Evolutionary conservation across 2,888 invertebrate species (phyloP), one percentile per base, ranked within the genome.

Genomic region (Cheilosia vulpina): DNA sequence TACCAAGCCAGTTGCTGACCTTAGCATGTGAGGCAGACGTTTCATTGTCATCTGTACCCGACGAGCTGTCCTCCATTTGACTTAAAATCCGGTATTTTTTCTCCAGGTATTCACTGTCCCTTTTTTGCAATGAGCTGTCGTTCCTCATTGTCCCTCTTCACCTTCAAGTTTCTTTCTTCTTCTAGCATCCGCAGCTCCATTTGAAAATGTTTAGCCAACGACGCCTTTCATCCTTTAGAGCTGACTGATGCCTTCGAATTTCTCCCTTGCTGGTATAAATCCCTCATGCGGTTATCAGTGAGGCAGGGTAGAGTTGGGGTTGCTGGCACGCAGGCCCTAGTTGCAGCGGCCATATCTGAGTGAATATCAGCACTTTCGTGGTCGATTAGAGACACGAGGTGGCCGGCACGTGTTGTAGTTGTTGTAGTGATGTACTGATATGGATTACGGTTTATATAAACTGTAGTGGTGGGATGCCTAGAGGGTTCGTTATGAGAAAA

Each of bases 21-120:
- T 19, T 47, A 2, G 7, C 9, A 19, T 47, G 6, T 7, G 47
- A 17, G 2, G n/a, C 6, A 19, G 19, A 47, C 5, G 17, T 17
- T 5, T 71, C 45, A 43, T 43, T 19, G 0, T 60, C 27, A 7
- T 55, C 55, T 2, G 34, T 60, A 6, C 5, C 41, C 19, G 60
- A 43, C 6, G 11, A 38, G 21, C 21, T 21, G 7, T 21, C 45
- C 7, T 62, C 24, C n/a, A 62, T 19, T 9, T 60, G 27, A 43
- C 43, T 60, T 15, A 60, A 43, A 2, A 60, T 60, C 4, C 45
- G 24, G 7, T 43, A 43, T 15, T 43, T 43, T 34, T 34, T 55
- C 55, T 34, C 9, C 11, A 57, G 11, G 19, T 57, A 57, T 13
- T 57, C 57, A 19, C 4, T 34, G 19, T 57, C n/a, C 17, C 47